A percentile compares a stretch with the other conserved stretches of the same genome.
These are phyloP conservation scores for Drosophila takahashii DNA, from an alignment of 1,140 invertebrate genomes.

Conservation along the genomic window DNA sequence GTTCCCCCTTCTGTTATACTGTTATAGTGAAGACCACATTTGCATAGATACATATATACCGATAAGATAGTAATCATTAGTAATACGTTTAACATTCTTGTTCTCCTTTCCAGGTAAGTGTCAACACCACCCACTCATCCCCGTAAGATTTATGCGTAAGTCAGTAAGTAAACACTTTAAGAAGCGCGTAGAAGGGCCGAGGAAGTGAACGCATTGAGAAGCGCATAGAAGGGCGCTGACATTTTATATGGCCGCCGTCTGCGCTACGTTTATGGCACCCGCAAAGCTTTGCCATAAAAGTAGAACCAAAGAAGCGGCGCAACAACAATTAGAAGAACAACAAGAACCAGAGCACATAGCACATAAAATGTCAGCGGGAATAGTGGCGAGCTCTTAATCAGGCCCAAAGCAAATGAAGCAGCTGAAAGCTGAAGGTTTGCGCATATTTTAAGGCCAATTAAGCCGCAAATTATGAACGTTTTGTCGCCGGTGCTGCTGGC, in stretches of 20 bases:
- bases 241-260: background rate
- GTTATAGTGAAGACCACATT: background rate
- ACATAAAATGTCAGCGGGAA: constrained; percentile 31
- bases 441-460: constrained; percentile 75
- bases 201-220: constrained; percentile 12
- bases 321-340: constrained; percentile 7
- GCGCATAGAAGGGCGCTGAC: constrained; percentile 1
- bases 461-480: constrained; percentile 69
- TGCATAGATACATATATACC: background rate
- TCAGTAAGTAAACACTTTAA: constrained; percentile 7
- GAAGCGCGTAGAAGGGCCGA: constrained; percentile 1
- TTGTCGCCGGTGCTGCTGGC: constrained; percentile 51
- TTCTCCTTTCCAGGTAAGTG: constrained; percentile 67
- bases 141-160: constrained; percentile 7
- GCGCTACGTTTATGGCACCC: background rate
- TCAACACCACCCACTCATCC: background rate
- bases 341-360: constrained; percentile 1
- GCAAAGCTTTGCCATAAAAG: constrained; percentile 3
- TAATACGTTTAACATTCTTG: constrained; percentile 1
- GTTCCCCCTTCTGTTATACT: background rate
- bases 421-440: constrained; percentile 29
- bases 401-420: constrained; percentile 26
- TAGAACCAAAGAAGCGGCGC: constrained; percentile 1
- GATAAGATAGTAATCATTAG: constrained; percentile 30
- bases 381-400: constrained; percentile 25